Conservation (phyloP, 2,113 vertebrate species). For the Pandion haliaetus region DNA sequence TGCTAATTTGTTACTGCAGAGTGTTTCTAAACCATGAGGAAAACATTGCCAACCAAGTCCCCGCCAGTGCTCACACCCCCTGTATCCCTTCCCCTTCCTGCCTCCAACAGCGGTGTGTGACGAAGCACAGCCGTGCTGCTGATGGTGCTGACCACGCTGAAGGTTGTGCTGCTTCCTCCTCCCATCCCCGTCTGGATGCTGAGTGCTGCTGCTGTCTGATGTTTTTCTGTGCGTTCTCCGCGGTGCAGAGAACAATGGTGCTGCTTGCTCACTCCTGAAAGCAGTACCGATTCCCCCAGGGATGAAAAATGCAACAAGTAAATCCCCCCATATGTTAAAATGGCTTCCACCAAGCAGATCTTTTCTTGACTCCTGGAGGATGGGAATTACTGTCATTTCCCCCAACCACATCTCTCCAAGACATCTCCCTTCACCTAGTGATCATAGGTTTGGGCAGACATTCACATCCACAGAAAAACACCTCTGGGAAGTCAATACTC, state of each 20-base stretch:
- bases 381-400: not conserved
- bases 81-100: not conserved
- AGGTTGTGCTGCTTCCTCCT: not conserved
- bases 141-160: not conserved
- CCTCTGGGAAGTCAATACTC: not conserved
- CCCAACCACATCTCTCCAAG: not conserved
- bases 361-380: not conserved
- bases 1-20: not conserved
- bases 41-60: not conserved
- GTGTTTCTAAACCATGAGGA: not conserved
- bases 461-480: not conserved
- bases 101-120: not conserved
- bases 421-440: not conserved
- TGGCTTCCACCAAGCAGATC: not conserved
- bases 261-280: not conserved
- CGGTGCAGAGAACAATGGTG: not conserved
- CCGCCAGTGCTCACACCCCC: not conserved
- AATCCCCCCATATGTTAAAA: not conserved
- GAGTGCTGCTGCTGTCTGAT: not conserved
- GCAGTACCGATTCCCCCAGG: no score
- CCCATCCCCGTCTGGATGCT: not conserved
- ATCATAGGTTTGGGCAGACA: not conserved
- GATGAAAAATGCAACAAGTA: not conserved
- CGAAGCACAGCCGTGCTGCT: not conserved
- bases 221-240: rapidly evolving